A percentile compares a stretch with the other conserved stretches of the same genome.
phyloP scores from a whole-genome alignment of 2,888 invertebrate species.

The Nephrotoma guestfalica region DNA sequence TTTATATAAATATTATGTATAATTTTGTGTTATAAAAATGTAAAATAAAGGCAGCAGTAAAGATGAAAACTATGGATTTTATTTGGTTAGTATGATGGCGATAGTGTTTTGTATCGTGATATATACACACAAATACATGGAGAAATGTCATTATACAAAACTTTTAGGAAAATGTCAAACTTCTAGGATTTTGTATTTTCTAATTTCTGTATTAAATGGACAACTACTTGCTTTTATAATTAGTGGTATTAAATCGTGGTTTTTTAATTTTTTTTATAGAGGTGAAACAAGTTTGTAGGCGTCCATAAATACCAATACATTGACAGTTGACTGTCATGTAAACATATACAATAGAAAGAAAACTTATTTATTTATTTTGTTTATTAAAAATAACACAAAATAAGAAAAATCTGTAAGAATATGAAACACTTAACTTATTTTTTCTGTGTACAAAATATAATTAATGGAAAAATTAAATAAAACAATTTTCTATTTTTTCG shows the following conservation, averaged over 20 bases:
- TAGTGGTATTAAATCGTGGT: not conserved
- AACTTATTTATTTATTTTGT: not conserved
- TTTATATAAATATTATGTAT: not conserved
- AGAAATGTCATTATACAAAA: not conserved
- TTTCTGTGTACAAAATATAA: not conserved
- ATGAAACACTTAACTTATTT: not conserved
- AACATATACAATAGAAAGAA: not conserved
- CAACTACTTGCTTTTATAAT: not conserved
- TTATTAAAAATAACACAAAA: not conserved
- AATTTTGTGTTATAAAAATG: not conserved
- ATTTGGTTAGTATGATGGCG: not conserved
- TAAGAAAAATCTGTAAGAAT: not conserved
- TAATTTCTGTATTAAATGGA: not conserved
- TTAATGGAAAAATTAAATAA: not conserved
- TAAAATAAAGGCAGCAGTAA: not conserved
- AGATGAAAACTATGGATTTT: not conserved
- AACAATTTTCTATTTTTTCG: not conserved
- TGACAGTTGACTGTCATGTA: not conserved
- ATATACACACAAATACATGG: not conserved
- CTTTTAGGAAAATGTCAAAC: not conserved
- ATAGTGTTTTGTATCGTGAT: not conserved
- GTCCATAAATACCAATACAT: not conserved
- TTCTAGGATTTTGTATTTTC: not conserved
- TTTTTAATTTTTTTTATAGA: not conserved
- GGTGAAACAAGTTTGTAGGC: not conserved